Percentiles rank a stretch among this genome's conserved stretches.
These are phyloP conservation scores for Cercopithecus mitis DNA, from an alignment of 2,797 vertebrate genomes.

Conservation along the genomic window DNA sequence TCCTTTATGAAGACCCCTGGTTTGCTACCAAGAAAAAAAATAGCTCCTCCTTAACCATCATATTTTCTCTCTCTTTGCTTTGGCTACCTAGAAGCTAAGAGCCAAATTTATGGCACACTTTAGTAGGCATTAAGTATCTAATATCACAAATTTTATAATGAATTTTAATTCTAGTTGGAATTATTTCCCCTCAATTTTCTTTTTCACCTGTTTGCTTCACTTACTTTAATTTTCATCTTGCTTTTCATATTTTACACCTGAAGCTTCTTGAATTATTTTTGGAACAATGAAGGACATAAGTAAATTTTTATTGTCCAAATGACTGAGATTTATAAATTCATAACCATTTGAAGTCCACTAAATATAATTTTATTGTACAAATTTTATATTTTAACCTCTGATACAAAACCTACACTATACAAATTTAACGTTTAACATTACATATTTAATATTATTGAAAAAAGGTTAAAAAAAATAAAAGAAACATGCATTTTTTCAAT, in stretches of 20 bases:
- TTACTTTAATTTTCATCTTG: background rate
- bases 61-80: background rate
- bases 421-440: conserved; percentile 5
- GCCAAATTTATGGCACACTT: background rate
- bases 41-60: background rate
- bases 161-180: background rate
- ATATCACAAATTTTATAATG: background rate
- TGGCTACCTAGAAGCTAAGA: background rate
- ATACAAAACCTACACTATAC: background rate
- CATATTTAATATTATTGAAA: background rate
- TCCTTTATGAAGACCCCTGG: background rate
- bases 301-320: background rate
- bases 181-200: background rate
- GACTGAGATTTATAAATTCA: background rate
- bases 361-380: background rate
- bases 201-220: background rate
- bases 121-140: background rate
- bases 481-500: background rate
- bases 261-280: conserved; percentile 32
- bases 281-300: background rate
- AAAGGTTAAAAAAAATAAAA: conserved; percentile 29
- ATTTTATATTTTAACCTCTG: background rate
- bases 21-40: background rate
- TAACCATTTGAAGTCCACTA: background rate
- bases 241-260: background rate